Base-by-base conservation (phyloP, 2,888 invertebrate genomes). In the Mystacides longicornis region DNA sequence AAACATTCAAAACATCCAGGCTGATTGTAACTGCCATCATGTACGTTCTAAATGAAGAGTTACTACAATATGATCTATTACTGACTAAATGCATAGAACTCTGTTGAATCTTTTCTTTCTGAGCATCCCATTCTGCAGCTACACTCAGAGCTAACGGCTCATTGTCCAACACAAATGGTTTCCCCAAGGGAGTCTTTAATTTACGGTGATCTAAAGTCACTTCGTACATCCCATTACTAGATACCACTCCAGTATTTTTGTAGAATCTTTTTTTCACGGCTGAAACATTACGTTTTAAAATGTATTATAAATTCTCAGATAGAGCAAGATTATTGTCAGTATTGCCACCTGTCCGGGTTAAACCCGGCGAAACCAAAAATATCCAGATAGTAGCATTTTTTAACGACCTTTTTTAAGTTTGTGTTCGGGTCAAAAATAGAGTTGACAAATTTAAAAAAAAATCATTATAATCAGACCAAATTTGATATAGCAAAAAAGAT, bases 101-200 rank as follows among this genome's bases (percentile, higher is more conserved):
- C 64, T 82, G 85, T 57, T 86, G 72, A 61, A 98, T 87, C 52
- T 75, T 74, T 22, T 89, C 84, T 60, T 82, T 82, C 69, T 98
- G 97, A 4, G 86, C 77, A 64, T 92, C 88, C 93, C 98, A 99
- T 79, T 99, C 99, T 23, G 87, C 83, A 1, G 97, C 94, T 48
- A 99, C 85, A 18, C 93, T 95, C 58, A 95, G 76, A 1, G 98
- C 98, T 51, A 99, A 74, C 1, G 90, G 85, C 72, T 97, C 93
- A 71, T 82, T 91, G 21, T 85, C 82, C 0, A 96, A 84, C 58
- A 80, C 73, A 63, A 97, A 84, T 7, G 86, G 69, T 56, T 81
- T 79, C 1, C 95, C 94, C 64, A 81, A 81, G 0, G 96, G 97
- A 2, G 97, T 97, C 72, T 94, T 94, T 18, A 97, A 71, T 67